Evolutionary conservation across 2,113 vertebrate genomes (phyloP).

Genomic region (Macquaria ambigua): DNA sequence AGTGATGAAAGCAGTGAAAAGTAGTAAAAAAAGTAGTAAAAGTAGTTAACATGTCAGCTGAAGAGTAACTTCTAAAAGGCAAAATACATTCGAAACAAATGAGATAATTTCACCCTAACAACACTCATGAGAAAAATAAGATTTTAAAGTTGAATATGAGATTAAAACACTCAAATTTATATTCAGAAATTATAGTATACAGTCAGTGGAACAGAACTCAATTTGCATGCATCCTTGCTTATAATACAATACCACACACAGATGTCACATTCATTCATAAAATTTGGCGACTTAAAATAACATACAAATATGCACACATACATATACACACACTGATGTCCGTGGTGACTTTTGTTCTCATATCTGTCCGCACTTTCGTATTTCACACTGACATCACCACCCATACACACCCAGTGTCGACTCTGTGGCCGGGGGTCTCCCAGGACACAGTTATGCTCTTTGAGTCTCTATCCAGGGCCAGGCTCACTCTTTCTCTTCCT

Average conservation of each 20-base stretch:
- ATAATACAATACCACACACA: slow-evolving; percentile 10
- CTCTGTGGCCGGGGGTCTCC: slow-evolving; percentile 46
- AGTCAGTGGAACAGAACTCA: neutral
- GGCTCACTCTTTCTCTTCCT: slow-evolving; percentile 22
- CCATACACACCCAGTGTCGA: slow-evolving; percentile 50
- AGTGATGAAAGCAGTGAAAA: neutral
- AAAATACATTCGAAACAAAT: neutral
- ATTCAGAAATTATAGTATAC: neutral
- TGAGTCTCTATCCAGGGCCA: slow-evolving; percentile 22
- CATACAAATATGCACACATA: neutral
- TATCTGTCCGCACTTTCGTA: slow-evolving; percentile 59
- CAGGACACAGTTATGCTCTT: slow-evolving; percentile 42
- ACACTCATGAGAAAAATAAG: neutral
- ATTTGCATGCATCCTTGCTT: neutral
- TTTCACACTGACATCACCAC: slow-evolving; percentile 76
- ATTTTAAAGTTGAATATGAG: neutral
- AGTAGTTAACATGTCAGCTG: too few species aligned
- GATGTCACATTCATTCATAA: slow-evolving; percentile 66
- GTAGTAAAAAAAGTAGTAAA: too few species aligned
- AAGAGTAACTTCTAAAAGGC: neutral
- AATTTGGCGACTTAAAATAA: slow-evolving; percentile 30
- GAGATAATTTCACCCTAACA: neutral
- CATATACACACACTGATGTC: neutral
- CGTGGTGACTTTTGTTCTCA: slow-evolving; percentile 50
- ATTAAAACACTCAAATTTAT: neutral